Conservation (phyloP, 2,888 invertebrate species). For the Eumerus sabulonum region DNA sequence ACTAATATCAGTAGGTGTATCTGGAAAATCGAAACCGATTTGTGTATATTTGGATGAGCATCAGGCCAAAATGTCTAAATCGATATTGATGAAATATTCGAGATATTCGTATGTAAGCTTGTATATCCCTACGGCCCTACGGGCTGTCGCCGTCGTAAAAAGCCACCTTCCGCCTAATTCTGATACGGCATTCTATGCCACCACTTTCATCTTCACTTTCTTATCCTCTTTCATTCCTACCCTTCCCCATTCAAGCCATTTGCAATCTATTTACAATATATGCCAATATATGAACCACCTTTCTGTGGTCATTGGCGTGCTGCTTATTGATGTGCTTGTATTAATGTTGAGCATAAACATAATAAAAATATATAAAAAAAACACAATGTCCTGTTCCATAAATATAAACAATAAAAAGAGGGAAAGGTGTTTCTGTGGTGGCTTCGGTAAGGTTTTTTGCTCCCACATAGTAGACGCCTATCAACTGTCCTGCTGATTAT, state of each 20-base stretch:
- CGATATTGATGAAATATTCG: conserved; percentile 51
- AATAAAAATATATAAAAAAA: too few species aligned
- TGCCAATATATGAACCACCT: too few species aligned
- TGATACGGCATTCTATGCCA: not conserved
- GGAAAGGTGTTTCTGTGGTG: conserved; percentile 26
- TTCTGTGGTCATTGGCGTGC: conserved; percentile 31
- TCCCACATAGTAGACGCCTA: conserved; percentile 39
- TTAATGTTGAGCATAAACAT: not conserved
- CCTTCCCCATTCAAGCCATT: too few species aligned
- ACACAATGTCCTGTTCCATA: conserved; percentile 49
- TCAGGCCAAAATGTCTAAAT: conserved; percentile 35
- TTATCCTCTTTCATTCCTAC: too few species aligned
- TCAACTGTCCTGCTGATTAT: conserved; percentile 58
- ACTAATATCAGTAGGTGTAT: not conserved
- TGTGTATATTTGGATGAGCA: conserved; percentile 23
- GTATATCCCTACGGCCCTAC: conserved; percentile 1
- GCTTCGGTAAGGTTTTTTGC: conserved; percentile 22
- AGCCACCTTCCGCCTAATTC: conserved; percentile 11
- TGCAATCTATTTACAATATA: too few species aligned
- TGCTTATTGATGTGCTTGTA: not conserved
- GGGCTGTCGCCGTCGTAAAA: conserved; percentile 16
- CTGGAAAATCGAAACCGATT: conserved; percentile 30
- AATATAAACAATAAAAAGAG: conserved; percentile 39
- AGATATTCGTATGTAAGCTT: conserved; percentile 2
- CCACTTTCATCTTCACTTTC: conserved; percentile 11